Conservation (phyloP, 1,140 invertebrate genomes). For the Monomorium pharaonis region DNA sequence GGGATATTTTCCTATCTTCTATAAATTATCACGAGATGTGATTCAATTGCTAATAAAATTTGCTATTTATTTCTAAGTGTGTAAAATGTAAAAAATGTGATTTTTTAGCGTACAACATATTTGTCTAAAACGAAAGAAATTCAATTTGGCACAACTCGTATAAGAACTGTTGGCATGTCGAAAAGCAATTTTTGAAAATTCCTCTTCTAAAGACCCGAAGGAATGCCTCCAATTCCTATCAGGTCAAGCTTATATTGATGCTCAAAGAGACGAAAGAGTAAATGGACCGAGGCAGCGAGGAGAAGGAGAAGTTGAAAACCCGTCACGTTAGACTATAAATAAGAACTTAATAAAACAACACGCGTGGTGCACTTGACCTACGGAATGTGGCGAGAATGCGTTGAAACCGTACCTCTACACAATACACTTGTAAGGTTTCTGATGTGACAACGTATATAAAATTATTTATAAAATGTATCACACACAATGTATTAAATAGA, state of each 20-base stretch:
- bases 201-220: not conserved
- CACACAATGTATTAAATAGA: not conserved
- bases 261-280: conserved; percentile 5
- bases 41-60: not conserved
- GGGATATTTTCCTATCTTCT: not conserved
- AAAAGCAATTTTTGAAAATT: conserved; percentile 18
- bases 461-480: not conserved
- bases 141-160: not conserved
- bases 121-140: not conserved
- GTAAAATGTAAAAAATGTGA: not conserved
- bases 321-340: conserved; percentile 64
- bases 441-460: conserved; percentile 4
- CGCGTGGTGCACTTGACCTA: conserved; percentile 55
- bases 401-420: conserved; percentile 19
- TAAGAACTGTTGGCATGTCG: not conserved
- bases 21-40: not conserved
- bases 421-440: conserved; percentile 7
- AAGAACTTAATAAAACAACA: conserved; percentile 66
- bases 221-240: not conserved
- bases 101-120: not conserved
- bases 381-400: not conserved
- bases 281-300: not conserved
- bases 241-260: not conserved
- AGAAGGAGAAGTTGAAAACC: conserved; percentile 16
- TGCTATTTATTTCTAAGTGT: not conserved